These are phyloP conservation scores for Metridium senile DNA, from an alignment of 92 coral and sea anemone species.

Conservation along the genomic window DNA sequence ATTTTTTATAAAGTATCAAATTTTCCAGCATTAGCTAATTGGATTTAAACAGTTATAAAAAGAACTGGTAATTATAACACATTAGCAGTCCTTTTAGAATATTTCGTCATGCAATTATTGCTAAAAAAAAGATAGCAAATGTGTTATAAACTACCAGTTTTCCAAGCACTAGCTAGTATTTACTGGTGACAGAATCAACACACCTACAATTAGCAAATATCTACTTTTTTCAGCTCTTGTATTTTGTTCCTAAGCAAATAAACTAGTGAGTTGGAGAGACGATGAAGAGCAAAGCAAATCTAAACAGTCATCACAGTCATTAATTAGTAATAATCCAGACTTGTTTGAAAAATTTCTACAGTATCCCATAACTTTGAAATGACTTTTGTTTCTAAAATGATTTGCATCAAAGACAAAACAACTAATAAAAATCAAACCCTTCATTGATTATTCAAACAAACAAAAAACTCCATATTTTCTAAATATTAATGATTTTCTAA, in stretches of 20 bases:
- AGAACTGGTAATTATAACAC: too few relatives aligned
- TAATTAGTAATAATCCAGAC: neutral
- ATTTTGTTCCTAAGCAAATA: neutral
- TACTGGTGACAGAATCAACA: neutral
- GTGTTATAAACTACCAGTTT: too few relatives aligned
- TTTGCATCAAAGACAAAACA: slow-evolving; percentile 13
- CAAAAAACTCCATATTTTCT: neutral
- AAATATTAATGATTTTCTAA: neutral
- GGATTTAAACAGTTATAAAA: too few relatives aligned
- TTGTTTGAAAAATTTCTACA: neutral
- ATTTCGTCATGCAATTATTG: too few relatives aligned
- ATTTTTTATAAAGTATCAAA: too few relatives aligned
- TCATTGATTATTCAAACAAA: slow-evolving; percentile 5
- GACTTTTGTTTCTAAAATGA: neutral
- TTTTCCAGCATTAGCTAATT: too few relatives aligned
- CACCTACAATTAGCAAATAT: neutral
- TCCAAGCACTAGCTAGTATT: neutral
- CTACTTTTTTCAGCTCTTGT: neutral
- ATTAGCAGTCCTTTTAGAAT: too few relatives aligned
- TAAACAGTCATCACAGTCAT: neutral
- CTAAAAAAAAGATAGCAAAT: too few relatives aligned
- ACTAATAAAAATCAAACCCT: neutral
- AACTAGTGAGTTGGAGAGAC: neutral
- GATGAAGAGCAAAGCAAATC: neutral
- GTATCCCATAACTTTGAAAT: neutral